These are phyloP conservation scores for Loripinus fragilis DNA, from an alignment of 2,888 invertebrate species.

Conservation along the genomic window DNA sequence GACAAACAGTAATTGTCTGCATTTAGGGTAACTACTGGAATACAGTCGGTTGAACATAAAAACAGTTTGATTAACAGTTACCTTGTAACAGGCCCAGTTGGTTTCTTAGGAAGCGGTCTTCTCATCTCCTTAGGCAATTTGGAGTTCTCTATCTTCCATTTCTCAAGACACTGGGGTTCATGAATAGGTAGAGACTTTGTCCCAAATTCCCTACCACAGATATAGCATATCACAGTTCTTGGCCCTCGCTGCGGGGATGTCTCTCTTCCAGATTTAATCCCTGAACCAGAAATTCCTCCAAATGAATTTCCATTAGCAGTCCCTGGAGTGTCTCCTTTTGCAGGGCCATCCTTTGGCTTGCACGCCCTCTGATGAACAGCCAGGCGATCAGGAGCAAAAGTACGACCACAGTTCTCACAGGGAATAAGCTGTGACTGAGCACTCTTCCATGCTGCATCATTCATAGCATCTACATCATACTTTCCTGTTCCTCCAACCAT, in stretches of 20 bases:
- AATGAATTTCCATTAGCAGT: neutral
- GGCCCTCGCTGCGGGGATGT: conserved; percentile 60
- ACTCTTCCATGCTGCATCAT: conserved; percentile 86
- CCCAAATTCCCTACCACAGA: conserved; percentile 88
- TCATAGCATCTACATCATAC: conserved; percentile 84
- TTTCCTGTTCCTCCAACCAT: conserved; percentile 66
- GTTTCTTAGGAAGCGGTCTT: conserved; percentile 86
- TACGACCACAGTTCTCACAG: conserved; percentile 86
- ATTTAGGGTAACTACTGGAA: no score
- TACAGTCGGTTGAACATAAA: no score
- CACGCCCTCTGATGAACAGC: conserved; percentile 87
- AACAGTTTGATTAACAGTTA: neutral
- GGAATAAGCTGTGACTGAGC: conserved; percentile 82
- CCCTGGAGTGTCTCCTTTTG: conserved; percentile 17
- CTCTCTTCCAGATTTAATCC: conserved; percentile 22
- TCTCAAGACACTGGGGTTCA: conserved; percentile 88
- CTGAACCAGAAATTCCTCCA: conserved; percentile 3
- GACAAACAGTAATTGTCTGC: no score
- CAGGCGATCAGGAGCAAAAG: conserved; percentile 88
- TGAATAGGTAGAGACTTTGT: conserved; percentile 87
- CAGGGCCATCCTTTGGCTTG: conserved; percentile 63
- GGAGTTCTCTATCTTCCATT: conserved; percentile 87
- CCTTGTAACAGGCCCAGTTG: conserved; percentile 72
- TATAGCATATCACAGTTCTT: conserved; percentile 86
- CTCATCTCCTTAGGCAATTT: conserved; percentile 85